A percentile compares a stretch with the other conserved stretches of the same genome.
Conservation (phyloP, 2,888 invertebrate species). For the Eristalinus aeneus region DNA sequence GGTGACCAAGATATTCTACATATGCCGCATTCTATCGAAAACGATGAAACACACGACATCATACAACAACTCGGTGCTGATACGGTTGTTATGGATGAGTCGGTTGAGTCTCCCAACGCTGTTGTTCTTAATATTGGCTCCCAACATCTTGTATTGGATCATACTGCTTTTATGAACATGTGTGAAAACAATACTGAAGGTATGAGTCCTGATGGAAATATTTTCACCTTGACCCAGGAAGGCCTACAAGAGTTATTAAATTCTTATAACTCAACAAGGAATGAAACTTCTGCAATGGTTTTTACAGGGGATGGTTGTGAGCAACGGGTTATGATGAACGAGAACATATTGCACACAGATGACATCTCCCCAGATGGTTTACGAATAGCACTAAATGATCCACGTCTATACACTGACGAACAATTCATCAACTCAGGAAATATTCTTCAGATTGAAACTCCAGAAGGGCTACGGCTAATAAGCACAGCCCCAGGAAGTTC, state of each 20-base stretch:
- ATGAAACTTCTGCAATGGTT: conserved; percentile 84
- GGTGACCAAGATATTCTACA: conserved; percentile 13
- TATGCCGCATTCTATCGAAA: conserved; percentile 36
- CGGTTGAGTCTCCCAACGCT: neutral
- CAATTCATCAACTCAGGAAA: conserved; percentile 46
- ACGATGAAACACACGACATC: conserved; percentile 24
- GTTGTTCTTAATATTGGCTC: conserved; percentile 75
- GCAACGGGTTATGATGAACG: conserved; percentile 75
- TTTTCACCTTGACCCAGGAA: conserved; percentile 59
- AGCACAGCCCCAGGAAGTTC: conserved; percentile 49
- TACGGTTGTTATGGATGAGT: neutral
- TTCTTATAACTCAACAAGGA: conserved; percentile 50
- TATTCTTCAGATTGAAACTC: conserved; percentile 59
- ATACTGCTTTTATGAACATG: neutral
- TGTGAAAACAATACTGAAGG: neutral
- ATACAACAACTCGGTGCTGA: conserved; percentile 10
- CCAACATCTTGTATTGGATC: conserved; percentile 80
- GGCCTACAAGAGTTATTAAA: conserved; percentile 51
- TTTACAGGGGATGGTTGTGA: conserved; percentile 89
- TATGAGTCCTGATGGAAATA: neutral
- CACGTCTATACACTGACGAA: conserved; percentile 50
- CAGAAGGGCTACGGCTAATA: conserved; percentile 47
- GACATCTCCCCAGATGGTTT: conserved; percentile 32
- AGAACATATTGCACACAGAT: conserved; percentile 28
- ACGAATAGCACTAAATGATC: conserved; percentile 49